These are phyloP conservation scores for Megalops cyprinoides DNA, from an alignment of 2,797 vertebrate genomes.

Conservation along the genomic window DNA sequence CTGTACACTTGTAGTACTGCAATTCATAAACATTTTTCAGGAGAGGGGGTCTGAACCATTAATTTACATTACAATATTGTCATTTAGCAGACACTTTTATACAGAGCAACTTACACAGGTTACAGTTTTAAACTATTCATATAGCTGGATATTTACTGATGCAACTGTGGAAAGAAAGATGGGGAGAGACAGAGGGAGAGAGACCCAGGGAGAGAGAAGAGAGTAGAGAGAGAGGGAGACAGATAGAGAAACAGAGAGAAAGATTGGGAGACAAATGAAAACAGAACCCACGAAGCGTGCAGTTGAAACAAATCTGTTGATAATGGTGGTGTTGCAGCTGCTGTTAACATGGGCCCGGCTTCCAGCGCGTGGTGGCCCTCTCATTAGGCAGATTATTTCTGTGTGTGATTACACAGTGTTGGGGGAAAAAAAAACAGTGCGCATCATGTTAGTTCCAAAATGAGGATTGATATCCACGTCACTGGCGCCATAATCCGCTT, in stretches of 20 bases:
- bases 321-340: background rate
- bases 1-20: too few relatives aligned
- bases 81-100: too few relatives aligned
- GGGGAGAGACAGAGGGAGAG: constrained; percentile 14
- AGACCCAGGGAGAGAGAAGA: background rate
- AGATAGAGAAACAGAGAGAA: constrained; percentile 17
- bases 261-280: constrained; percentile 35
- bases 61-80: too few relatives aligned
- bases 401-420: background rate
- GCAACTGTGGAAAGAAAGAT: constrained; percentile 36
- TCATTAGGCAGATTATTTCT: constrained; percentile 46
- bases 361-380: constrained; percentile 24
- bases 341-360: background rate
- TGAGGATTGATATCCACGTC: constrained; percentile 72
- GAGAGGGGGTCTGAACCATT: too few relatives aligned
- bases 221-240: constrained; percentile 23
- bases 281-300: background rate
- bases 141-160: too few relatives aligned
- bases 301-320: constrained; percentile 24
- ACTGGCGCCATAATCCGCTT: constrained; percentile 75
- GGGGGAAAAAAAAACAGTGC: constrained; percentile 39
- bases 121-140: too few relatives aligned
- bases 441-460: constrained; percentile 68
- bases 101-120: too few relatives aligned
- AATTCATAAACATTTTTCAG: too few relatives aligned